Conservation (phyloP, 2,113 vertebrate genomes). For the Oryzias curvinotus region DNA sequence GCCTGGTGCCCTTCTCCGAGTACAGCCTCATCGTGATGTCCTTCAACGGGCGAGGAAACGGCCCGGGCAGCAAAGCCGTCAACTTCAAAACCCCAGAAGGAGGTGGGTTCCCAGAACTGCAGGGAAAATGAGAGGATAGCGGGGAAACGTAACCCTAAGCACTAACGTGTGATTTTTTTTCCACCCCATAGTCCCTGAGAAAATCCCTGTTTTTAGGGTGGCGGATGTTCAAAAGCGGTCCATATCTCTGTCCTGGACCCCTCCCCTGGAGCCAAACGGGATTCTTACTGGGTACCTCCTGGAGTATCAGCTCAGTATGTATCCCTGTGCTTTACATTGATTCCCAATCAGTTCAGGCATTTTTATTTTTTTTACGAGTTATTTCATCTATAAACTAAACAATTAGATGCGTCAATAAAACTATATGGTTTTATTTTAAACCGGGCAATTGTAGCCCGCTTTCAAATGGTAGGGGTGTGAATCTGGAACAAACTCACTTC, state of each 20-base stretch:
- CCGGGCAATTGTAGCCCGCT: no score
- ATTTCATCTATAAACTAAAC: no score
- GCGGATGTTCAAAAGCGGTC: constrained; percentile 83
- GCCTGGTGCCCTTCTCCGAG: constrained; percentile 89
- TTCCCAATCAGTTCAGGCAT: constrained; percentile 11
- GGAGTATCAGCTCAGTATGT: constrained; percentile 94
- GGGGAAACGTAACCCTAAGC: constrained; percentile 45
- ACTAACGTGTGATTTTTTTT: constrained; percentile 32
- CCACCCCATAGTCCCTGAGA: constrained; percentile 85
- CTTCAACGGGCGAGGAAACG: constrained; percentile 90
- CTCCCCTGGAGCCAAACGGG: constrained; percentile 87
- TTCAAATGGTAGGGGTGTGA: no score
- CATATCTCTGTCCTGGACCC: constrained; percentile 85
- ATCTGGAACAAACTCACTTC: no score
- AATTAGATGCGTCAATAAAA: no score
- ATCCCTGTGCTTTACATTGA: constrained; percentile 6
- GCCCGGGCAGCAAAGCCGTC: constrained; percentile 86
- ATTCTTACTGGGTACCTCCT: constrained; percentile 87
- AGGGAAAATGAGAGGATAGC: constrained; percentile 59
- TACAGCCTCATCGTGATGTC: constrained; percentile 88
- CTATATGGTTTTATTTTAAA: no score
- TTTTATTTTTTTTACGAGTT: constrained; percentile 32
- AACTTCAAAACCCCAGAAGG: constrained; percentile 93
- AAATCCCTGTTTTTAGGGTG: constrained; percentile 84
- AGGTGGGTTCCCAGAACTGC: constrained; percentile 80